These are phyloP conservation scores for Cryptotermes secundus DNA, from an alignment of 1,140 invertebrate species.

Conservation along the genomic window DNA sequence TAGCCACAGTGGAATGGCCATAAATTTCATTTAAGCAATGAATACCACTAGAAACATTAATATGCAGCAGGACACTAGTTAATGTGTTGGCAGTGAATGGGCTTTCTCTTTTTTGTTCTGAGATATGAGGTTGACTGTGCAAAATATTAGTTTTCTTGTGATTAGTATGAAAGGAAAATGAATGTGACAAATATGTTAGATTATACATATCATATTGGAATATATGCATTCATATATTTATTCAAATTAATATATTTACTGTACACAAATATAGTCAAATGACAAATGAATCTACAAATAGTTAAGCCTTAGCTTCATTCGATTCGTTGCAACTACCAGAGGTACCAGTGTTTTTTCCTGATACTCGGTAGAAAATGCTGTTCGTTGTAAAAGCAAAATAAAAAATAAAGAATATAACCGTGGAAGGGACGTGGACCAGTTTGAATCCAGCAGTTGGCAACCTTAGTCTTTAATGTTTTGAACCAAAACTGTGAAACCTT, in stretches of 20 bases:
- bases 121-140: background rate
- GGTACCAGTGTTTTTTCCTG: background rate
- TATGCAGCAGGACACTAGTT: background rate
- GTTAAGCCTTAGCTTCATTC: background rate
- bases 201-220: background rate
- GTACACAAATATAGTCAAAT: slow-evolving; percentile 11
- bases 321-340: slow-evolving; percentile 1
- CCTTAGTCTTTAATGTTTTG: background rate
- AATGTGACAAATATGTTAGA: background rate
- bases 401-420: background rate
- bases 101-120: background rate
- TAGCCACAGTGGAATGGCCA: background rate
- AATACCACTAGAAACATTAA: background rate
- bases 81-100: slow-evolving; percentile 2
- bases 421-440: slow-evolving; percentile 3
- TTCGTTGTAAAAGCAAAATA: slow-evolving; percentile 12
- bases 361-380: background rate
- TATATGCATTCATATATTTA: slow-evolving; percentile 19
- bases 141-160: slow-evolving; percentile 1
- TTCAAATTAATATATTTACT: slow-evolving; percentile 14
- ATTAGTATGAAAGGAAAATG: slow-evolving; percentile 12
- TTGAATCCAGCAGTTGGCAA: background rate
- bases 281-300: background rate
- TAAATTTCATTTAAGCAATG: background rate
- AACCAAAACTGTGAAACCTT: background rate